These are phyloP conservation scores for Acrocephalus scirpaceus DNA, from an alignment of 2,797 vertebrate species.

Conservation along the genomic window DNA sequence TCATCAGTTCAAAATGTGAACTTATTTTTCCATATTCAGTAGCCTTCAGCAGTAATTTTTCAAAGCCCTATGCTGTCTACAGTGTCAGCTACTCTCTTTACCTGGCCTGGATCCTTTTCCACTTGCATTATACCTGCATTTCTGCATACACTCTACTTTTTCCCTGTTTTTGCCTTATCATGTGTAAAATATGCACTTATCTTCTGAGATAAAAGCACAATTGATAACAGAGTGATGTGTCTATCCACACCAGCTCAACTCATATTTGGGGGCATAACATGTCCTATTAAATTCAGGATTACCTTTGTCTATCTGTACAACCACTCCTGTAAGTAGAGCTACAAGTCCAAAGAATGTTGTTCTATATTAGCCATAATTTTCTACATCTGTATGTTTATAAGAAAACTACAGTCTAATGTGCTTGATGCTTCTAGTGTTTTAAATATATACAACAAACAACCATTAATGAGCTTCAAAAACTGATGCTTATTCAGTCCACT, in stretches of 20 bases:
- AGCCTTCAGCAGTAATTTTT: not conserved
- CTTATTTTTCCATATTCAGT: not conserved
- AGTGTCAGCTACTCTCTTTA: not conserved
- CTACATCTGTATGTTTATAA: not conserved
- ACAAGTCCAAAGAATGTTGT: not conserved
- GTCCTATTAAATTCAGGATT: not conserved
- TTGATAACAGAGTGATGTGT: not conserved
- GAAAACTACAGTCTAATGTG: not conserved
- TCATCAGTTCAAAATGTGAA: not conserved
- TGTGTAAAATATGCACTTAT: not conserved
- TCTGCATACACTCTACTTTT: not conserved
- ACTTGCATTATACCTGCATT: not conserved
- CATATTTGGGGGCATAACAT: not conserved
- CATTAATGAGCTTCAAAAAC: not conserved
- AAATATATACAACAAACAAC: constrained; percentile 13
- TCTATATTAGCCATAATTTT: not conserved
- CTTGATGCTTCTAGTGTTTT: not conserved
- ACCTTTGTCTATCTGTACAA: not conserved
- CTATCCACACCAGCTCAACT: not conserved
- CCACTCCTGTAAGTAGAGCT: not conserved
- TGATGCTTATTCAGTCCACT: constrained; percentile 17
- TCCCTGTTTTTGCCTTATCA: not conserved
- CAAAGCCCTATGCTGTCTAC: not conserved
- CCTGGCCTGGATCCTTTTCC: not conserved
- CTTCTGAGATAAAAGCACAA: not conserved